Evolutionary conservation across 2,888 invertebrate species (phyloP).

Genomic region (Phengaris alcon): DNA sequence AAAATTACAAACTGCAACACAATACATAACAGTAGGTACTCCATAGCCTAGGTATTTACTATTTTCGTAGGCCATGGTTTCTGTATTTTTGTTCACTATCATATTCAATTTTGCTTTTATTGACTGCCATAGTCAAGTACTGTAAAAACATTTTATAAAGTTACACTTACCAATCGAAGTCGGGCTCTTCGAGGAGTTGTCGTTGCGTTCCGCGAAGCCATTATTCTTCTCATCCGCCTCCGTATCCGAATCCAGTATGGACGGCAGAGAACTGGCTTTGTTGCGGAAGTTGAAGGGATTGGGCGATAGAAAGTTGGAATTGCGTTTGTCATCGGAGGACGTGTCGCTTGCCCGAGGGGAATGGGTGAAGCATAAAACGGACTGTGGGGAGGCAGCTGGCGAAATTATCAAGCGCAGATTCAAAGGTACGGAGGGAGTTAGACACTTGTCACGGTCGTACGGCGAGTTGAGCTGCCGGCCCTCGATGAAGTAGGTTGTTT

Average conservation of each 20-base stretch:
- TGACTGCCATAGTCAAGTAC: no score
- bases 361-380: conserved; percentile 59
- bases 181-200: conserved; percentile 82
- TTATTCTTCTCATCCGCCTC: conserved; percentile 79
- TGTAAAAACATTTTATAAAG: not conserved
- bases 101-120: no score
- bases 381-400: conserved; percentile 77
- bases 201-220: conserved; percentile 64
- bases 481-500: conserved; percentile 92
- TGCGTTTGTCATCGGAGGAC: conserved; percentile 47
- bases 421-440: conserved; percentile 65
- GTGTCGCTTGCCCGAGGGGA: conserved; percentile 52
- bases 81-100: no score
- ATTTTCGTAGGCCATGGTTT: no score
- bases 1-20: not conserved
- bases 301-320: conserved; percentile 76
- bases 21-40: not conserved
- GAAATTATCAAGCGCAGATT: conserved; percentile 81
- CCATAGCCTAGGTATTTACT: conserved; percentile 31
- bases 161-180: conserved; percentile 79
- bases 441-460: conserved; percentile 62
- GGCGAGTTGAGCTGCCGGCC: conserved; percentile 82
- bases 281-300: conserved; percentile 79
- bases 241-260: conserved; percentile 88
- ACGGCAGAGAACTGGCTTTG: conserved; percentile 88